A percentile compares a stretch with the other conserved stretches of the same genome.
Evolutionary conservation across 2,113 vertebrate species (phyloP).

Genomic region (Ptychochromis oligacanthus): DNA sequence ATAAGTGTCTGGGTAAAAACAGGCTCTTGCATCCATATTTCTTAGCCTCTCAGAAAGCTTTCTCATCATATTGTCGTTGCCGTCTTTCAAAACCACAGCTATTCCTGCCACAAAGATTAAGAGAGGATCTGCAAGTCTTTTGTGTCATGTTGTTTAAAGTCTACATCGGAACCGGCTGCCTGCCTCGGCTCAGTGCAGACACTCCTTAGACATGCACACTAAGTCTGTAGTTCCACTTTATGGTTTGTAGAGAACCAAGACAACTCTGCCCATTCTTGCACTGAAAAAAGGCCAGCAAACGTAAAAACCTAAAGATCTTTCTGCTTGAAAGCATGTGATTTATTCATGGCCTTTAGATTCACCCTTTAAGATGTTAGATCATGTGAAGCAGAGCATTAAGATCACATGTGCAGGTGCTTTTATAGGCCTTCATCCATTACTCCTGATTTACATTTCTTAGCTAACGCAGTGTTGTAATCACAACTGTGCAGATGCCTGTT

Average conservation of each 20-base stretch:
- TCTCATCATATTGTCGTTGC: slow-evolving; percentile 27
- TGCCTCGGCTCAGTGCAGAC: slow-evolving; percentile 37
- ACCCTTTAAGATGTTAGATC: slow-evolving; percentile 72
- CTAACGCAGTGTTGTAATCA: slow-evolving; percentile 50
- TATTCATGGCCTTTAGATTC: slow-evolving; percentile 69
- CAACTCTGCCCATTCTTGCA: slow-evolving; percentile 47
- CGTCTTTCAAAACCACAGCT: slow-evolving; percentile 34
- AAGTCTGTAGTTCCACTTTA: slow-evolving; percentile 52
- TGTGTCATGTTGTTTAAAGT: slow-evolving; percentile 56
- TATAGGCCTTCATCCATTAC: slow-evolving; percentile 72
- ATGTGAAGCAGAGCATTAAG: slow-evolving; percentile 72
- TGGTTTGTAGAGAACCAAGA: slow-evolving; percentile 58
- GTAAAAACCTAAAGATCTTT: slow-evolving; percentile 57
- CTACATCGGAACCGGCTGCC: slow-evolving; percentile 31
- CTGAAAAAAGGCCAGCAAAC: slow-evolving; percentile 46
- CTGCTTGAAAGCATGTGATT: slow-evolving; percentile 64
- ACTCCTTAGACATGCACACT: slow-evolving; percentile 23
- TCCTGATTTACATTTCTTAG: slow-evolving; percentile 72
- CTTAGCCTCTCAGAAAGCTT: slow-evolving; percentile 7
- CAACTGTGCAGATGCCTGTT: slow-evolving; percentile 41
- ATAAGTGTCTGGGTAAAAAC: neutral
- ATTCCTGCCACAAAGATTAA: slow-evolving; percentile 41
- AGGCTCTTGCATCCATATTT: slow-evolving; percentile 9
- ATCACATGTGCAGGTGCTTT: slow-evolving; percentile 75
- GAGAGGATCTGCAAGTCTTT: slow-evolving; percentile 41